Conservation (phyloP, 2,797 vertebrate genomes). For the Nannoperca obscura region DNA sequence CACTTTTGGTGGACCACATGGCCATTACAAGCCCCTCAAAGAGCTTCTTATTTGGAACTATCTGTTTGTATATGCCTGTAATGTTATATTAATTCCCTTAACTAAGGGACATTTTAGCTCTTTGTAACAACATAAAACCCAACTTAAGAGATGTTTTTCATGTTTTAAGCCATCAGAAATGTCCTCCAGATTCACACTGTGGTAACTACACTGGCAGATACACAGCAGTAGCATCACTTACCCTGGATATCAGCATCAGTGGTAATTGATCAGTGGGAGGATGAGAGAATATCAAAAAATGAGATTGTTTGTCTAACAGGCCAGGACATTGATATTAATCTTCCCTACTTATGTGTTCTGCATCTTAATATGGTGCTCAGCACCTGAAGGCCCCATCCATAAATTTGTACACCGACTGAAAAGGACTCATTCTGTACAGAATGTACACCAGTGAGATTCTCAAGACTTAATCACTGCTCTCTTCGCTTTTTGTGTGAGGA, state of each 20-base stretch:
- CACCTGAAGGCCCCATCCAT: conserved; percentile 10
- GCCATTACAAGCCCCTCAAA: conserved; percentile 35
- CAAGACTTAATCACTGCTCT: not conserved
- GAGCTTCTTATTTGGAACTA: conserved; percentile 24
- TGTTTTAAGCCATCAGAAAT: conserved; percentile 20
- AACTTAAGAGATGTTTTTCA: conserved; percentile 13
- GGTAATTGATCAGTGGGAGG: conserved; percentile 71
- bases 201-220: conserved; percentile 7
- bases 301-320: conserved; percentile 72
- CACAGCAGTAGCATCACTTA: conserved; percentile 30
- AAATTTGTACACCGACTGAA: conserved; percentile 15
- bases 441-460: not conserved
- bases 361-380: conserved; percentile 72
- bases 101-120: not conserved
- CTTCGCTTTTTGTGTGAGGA: not conserved
- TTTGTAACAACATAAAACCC: conserved; percentile 11
- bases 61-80: not conserved
- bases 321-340: conserved; percentile 76
- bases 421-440: not conserved
- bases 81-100: not conserved
- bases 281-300: conserved; percentile 70
- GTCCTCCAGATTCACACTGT: conserved; percentile 3
- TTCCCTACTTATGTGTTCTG: conserved; percentile 64
- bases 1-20: conserved; percentile 30
- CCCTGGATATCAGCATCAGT: conserved; percentile 43